These are phyloP conservation scores for Schizotus pectinicornis DNA, from an alignment of 2,888 invertebrate genomes.

Conservation along the genomic window DNA sequence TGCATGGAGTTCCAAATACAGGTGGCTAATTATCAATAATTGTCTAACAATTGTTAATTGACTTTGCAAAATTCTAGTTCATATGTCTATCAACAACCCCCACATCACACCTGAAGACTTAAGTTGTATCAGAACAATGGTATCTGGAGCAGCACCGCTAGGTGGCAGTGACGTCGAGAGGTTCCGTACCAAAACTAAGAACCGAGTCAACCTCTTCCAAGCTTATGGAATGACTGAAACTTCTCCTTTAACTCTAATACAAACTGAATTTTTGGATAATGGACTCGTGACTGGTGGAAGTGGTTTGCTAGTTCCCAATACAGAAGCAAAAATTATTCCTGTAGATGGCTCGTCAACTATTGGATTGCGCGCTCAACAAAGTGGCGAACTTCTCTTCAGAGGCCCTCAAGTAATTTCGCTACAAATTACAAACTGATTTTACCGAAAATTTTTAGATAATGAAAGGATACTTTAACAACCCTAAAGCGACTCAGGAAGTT, in stretches of 20 bases:
- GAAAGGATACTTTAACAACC: constrained; percentile 79
- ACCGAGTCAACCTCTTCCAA: constrained; percentile 44
- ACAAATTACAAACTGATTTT: constrained; percentile 55
- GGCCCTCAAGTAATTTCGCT: constrained; percentile 74
- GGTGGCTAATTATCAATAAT: constrained; percentile 10
- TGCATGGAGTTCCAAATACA: constrained; percentile 12
- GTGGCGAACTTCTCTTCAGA: constrained; percentile 73
- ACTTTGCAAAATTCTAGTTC: constrained; percentile 59
- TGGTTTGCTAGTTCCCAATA: constrained; percentile 66
- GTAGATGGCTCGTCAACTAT: constrained; percentile 51
- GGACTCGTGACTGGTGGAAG: constrained; percentile 40
- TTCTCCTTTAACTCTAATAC: constrained; percentile 12
- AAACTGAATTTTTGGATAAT: constrained; percentile 54
- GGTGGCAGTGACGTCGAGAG: constrained; percentile 63
- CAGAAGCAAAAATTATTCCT: constrained; percentile 67
- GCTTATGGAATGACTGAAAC: constrained; percentile 36
- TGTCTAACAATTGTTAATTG: no score
- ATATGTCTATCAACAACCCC: constrained; percentile 71
- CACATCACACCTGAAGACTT: constrained; percentile 65
- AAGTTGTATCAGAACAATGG: constrained; percentile 60
- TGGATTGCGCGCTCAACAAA: constrained; percentile 65
- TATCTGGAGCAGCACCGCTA: constrained; percentile 74
- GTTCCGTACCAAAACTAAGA: constrained; percentile 59
- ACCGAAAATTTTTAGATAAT: constrained; percentile 80
- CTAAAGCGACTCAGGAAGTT: constrained; percentile 72